Conservation (phyloP, 1,140 invertebrate species). For the Brachionus paranguensis region DNA sequence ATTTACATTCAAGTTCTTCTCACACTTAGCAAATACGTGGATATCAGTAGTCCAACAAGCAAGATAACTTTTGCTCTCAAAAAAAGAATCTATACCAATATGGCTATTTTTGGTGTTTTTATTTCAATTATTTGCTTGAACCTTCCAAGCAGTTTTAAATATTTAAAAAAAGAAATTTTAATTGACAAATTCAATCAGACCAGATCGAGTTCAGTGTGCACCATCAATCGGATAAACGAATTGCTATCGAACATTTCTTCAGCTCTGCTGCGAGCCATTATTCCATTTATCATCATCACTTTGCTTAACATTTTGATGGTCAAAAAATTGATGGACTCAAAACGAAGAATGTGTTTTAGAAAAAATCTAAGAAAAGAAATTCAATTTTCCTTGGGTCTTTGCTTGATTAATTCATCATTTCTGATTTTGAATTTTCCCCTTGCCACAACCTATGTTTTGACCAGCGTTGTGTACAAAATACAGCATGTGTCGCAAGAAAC, state of each 20-base stretch:
- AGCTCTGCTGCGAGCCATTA: neutral
- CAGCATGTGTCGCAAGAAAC: neutral
- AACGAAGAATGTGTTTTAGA: neutral
- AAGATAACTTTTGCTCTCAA: neutral
- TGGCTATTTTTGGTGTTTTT: neutral
- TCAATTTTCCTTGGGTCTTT: neutral
- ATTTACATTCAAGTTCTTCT: conserved; percentile 16
- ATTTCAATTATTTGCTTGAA: neutral
- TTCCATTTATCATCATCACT: neutral
- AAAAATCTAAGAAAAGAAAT: neutral
- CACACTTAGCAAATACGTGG: neutral
- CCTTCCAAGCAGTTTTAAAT: neutral
- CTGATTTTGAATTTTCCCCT: neutral
- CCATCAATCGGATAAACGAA: neutral
- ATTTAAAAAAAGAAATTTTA: neutral
- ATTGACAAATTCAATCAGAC: neutral
- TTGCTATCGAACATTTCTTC: neutral
- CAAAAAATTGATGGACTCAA: neutral
- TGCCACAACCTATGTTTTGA: neutral
- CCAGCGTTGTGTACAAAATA: neutral
- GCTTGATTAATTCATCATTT: neutral
- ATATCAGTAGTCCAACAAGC: neutral
- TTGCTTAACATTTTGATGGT: neutral
- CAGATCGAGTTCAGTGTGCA: neutral
- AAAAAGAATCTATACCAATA: neutral